Evolutionary conservation across 2,888 invertebrate species (phyloP).

Genomic region (Lepidochrysops patricia): DNA sequence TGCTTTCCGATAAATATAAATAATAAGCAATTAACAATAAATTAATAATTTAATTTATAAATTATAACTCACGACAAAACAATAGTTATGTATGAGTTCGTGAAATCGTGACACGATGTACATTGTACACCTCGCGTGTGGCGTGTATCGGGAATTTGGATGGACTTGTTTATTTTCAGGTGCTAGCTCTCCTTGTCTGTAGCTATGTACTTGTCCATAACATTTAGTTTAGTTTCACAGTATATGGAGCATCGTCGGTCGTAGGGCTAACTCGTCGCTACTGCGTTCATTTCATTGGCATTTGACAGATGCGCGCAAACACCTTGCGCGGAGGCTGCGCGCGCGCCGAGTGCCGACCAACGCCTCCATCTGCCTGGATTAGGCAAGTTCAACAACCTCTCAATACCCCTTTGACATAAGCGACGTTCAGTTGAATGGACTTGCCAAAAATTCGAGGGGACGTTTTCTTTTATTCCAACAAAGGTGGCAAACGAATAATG

Average conservation of each 20-base stretch:
- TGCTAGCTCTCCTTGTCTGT: background rate
- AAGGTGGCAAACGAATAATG: background rate
- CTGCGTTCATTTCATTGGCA: background rate
- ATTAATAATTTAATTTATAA: no score
- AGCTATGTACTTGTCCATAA: background rate
- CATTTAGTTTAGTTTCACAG: background rate
- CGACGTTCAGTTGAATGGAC: slow-evolving; percentile 7
- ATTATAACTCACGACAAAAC: no score
- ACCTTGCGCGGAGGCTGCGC: slow-evolving; percentile 31
- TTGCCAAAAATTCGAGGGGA: slow-evolving; percentile 9
- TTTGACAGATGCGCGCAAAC: slow-evolving; percentile 28
- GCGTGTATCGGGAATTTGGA: no score
- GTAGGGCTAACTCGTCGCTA: background rate
- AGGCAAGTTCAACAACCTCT: slow-evolving; percentile 9
- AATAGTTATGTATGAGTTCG: no score
- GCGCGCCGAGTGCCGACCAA: slow-evolving; percentile 16
- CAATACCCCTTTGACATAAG: slow-evolving; percentile 6
- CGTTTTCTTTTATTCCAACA: background rate
- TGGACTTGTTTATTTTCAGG: no score
- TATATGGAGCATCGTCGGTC: background rate
- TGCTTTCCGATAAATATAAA: no score
- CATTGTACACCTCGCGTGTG: no score
- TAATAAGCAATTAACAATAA: no score
- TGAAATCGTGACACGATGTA: no score
- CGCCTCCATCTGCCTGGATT: slow-evolving; percentile 11